Evolutionary conservation across 1,140 invertebrate species (phyloP).

Genomic region (Drosophila athabasca): DNA sequence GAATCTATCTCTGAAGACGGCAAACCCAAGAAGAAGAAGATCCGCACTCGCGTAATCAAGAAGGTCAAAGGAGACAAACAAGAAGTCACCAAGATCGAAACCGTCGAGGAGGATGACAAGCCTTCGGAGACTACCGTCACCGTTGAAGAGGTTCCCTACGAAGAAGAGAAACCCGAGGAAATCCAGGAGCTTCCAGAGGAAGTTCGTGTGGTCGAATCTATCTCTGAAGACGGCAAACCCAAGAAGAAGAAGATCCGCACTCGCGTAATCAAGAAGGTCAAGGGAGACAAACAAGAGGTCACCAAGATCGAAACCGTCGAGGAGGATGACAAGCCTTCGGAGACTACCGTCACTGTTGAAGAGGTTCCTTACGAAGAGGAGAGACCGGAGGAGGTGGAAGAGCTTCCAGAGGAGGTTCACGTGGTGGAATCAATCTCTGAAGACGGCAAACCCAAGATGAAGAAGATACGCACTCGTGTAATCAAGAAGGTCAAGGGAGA

Average conservation of each 20-base stretch:
- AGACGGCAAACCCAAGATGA: conserved; percentile 46
- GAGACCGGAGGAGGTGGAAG: conserved; percentile 33
- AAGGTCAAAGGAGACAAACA: conserved; percentile 72
- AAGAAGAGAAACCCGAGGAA: conserved; percentile 37
- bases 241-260: conserved; percentile 64
- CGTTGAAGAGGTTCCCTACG: conserved; percentile 39
- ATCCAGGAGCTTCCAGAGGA: conserved; percentile 59
- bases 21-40: conserved; percentile 74
- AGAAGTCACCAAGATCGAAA: conserved; percentile 75
- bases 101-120: conserved; percentile 77
- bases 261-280: conserved; percentile 56
- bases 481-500: conserved; percentile 82
- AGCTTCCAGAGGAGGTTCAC: conserved; percentile 60
- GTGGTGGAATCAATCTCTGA: conserved; percentile 42
- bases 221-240: conserved; percentile 59
- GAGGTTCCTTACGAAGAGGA: conserved; percentile 46
- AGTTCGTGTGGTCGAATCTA: conserved; percentile 45
- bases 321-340: conserved; percentile 66
- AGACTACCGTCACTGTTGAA: conserved; percentile 48
- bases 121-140: conserved; percentile 65
- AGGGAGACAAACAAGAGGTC: conserved; percentile 74
- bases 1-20: conserved; percentile 59
- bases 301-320: conserved; percentile 82
- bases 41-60: conserved; percentile 75
- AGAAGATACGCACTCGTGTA: conserved; percentile 74